Conservation (phyloP, 2,797 vertebrate genomes). For the Syncerus caffer region DNA sequence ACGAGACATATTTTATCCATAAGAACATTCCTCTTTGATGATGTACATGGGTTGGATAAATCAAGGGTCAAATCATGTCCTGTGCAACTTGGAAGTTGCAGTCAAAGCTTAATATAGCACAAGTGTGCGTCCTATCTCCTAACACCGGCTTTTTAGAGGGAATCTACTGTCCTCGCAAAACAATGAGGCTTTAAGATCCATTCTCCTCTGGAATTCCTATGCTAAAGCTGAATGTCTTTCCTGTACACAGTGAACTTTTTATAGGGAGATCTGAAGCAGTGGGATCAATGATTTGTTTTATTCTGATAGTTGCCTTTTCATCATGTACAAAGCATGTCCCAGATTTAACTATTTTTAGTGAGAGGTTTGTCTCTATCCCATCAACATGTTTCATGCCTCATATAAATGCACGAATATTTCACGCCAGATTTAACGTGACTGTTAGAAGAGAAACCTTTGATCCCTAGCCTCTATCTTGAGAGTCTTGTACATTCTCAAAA, state of each 20-base stretch:
- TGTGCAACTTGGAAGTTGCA: slow-evolving; percentile 55
- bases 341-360: slow-evolving; percentile 21
- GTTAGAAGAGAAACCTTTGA: background rate
- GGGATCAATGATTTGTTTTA: slow-evolving; percentile 32
- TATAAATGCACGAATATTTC: background rate
- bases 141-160: slow-evolving; percentile 50
- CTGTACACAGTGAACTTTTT: slow-evolving; percentile 29
- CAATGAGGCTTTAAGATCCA: slow-evolving; percentile 8
- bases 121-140: slow-evolving; percentile 40
- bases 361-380: slow-evolving; percentile 25
- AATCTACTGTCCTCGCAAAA: slow-evolving; percentile 42
- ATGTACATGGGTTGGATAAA: slow-evolving; percentile 65
- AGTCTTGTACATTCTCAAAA: background rate
- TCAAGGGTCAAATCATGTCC: slow-evolving; percentile 74
- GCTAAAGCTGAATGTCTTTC: slow-evolving; percentile 39
- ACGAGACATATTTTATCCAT: slow-evolving; percentile 1
- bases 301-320: slow-evolving; percentile 39
- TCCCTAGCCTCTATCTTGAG: background rate
- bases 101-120: slow-evolving; percentile 56
- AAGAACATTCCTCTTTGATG: background rate
- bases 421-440: background rate
- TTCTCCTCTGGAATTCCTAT: slow-evolving; percentile 21
- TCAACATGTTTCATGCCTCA: background rate
- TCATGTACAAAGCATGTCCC: slow-evolving; percentile 27
- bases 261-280: slow-evolving; percentile 17